phyloP scores from a whole-genome alignment of 2,888 invertebrate genomes.

The Tiliacea citrago region DNA sequence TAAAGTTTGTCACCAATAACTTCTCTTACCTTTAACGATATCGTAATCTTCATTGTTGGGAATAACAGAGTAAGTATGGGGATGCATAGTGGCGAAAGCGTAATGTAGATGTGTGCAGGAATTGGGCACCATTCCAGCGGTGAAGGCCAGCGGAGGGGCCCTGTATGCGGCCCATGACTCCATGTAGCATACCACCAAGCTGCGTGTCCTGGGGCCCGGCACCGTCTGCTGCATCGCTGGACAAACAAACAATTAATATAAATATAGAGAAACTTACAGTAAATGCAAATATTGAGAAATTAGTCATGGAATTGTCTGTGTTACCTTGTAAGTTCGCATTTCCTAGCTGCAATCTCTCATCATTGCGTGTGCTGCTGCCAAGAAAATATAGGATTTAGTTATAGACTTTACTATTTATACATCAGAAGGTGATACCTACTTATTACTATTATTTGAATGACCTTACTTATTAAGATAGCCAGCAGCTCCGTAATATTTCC shows the following conservation, averaged over 20 bases:
- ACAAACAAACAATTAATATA: slow-evolving; percentile 41
- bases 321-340: slow-evolving; percentile 87
- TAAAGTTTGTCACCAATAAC: not conserved
- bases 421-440: not conserved
- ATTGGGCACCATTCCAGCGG: slow-evolving; percentile 91
- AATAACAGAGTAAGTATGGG: slow-evolving; percentile 91
- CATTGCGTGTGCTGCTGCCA: slow-evolving; percentile 77
- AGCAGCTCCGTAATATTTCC: slow-evolving; percentile 87
- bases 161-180: slow-evolving; percentile 93
- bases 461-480: slow-evolving; percentile 84
- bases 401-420: not conserved
- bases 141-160: slow-evolving; percentile 92
- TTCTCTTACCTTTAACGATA: slow-evolving; percentile 91
- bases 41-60: slow-evolving; percentile 93
- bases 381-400: slow-evolving; percentile 36
- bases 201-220: slow-evolving; percentile 72
- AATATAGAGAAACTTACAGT: slow-evolving; percentile 2
- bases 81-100: slow-evolving; percentile 93
- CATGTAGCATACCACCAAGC: slow-evolving; percentile 92
- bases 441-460: not conserved
- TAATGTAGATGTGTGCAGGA: slow-evolving; percentile 95
- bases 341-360: slow-evolving; percentile 84
- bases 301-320: slow-evolving; percentile 11
- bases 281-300: slow-evolving; percentile 30
- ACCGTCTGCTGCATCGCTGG: slow-evolving; percentile 85